A percentile compares a stretch with the other conserved stretches of the same genome.
Conservation (phyloP, 2,113 vertebrate genomes). For the Periophthalmodon schlosseri region DNA sequence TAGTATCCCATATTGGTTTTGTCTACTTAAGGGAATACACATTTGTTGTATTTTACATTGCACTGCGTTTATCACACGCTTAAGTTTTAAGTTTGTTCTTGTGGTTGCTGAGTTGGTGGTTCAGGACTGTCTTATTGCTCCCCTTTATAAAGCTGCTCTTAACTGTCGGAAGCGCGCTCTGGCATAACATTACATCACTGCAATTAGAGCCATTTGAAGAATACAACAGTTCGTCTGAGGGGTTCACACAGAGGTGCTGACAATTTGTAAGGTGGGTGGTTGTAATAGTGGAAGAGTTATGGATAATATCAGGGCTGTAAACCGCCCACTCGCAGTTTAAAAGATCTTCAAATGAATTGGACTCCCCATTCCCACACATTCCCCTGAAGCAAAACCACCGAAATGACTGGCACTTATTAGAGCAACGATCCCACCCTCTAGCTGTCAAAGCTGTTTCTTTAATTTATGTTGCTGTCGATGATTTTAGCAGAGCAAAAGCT, state of each 20-base stretch:
- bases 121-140: constrained; percentile 48
- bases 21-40: not conserved
- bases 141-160: constrained; percentile 52
- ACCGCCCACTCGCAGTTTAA: constrained; percentile 70
- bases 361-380: constrained; percentile 58
- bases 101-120: constrained; percentile 62
- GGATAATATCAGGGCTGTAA: constrained; percentile 70
- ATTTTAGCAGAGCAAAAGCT: constrained; percentile 33
- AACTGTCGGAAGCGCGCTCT: constrained; percentile 51
- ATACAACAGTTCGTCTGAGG: constrained; percentile 37
- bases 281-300: constrained; percentile 58
- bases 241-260: constrained; percentile 44
- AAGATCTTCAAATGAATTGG: constrained; percentile 56
- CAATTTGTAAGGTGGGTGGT: constrained; percentile 56
- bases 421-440: constrained; percentile 45
- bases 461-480: constrained; percentile 51
- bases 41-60: not conserved
- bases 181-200: constrained; percentile 74
- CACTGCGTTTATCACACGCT: constrained; percentile 40
- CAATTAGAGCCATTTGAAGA: constrained; percentile 58
- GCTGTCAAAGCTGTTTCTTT: constrained; percentile 61
- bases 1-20: constrained; percentile 55
- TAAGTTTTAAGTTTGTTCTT: constrained; percentile 60
- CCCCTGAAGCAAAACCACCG: constrained; percentile 61
- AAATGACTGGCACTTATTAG: constrained; percentile 61